Evolutionary conservation across 2,797 vertebrate species (phyloP).

Genomic region (Spinus olivaceus): DNA sequence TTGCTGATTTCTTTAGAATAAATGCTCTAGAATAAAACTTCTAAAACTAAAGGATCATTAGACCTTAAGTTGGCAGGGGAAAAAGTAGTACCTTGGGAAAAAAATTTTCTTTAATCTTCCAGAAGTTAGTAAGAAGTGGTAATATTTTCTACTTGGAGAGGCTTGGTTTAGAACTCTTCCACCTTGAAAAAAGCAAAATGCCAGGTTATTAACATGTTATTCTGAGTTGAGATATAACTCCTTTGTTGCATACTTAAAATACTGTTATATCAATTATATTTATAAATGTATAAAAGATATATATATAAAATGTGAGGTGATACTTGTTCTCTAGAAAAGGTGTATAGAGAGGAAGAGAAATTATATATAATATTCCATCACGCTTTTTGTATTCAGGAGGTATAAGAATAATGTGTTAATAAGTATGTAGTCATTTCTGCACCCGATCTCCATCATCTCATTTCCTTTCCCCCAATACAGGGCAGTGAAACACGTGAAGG

Average conservation of each 20-base stretch:
- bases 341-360: not conserved
- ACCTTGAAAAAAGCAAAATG: not conserved
- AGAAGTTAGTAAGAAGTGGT: not conserved
- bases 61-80: not conserved
- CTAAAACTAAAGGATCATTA: not conserved
- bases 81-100: not conserved
- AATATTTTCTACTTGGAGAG: not conserved
- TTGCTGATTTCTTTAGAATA: not conserved
- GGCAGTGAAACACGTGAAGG: constrained; percentile 90
- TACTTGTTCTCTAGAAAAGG: not conserved
- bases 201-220: not conserved
- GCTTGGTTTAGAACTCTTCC: not conserved
- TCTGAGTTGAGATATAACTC: not conserved
- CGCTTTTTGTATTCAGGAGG: not conserved
- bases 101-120: not conserved
- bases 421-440: not conserved
- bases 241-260: not conserved
- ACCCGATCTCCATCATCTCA: not conserved
- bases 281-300: not conserved
- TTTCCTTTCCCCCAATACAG: constrained; percentile 61
- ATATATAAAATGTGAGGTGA: not conserved
- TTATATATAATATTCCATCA: not conserved
- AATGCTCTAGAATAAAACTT: not conserved
- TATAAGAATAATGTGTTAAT: not conserved
- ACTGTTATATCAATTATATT: not conserved